Evolutionary conservation across 23 tunicate genomes (phyloP), one percentile per base, ranked within the genome.

Genomic region (Botrylloides violaceus): DNA sequence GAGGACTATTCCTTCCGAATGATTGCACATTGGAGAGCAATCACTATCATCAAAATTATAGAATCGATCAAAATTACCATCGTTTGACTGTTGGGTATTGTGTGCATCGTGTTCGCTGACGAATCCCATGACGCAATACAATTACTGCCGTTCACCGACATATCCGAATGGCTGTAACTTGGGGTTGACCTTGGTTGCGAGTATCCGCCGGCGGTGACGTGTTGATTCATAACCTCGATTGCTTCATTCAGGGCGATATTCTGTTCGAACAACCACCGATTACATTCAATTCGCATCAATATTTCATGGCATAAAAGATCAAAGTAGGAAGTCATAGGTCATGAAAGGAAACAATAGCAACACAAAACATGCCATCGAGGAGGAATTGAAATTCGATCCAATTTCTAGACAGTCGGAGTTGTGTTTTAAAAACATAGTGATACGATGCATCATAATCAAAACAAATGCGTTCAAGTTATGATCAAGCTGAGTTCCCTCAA

Each of bases 151-250:
- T 31, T 12, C 29, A 23, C 32, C 36, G 20, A 25, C n/a, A 31
- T 34, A 4, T 4, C 4, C 9, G 53, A 15, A 31, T 63, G 70
- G 7, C 34, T 33, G 33, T 63, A 63, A 63, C 70, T 28, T 31
- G 70, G 29, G 4, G 70, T 31, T 19, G 70, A 34, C 70, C 70
- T 63, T 29, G 32, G 70, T 63, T 63, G 70, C n/a, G 70, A 29
- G 33, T 63, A 33, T 4, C 19, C 33, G 6, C 70, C 70, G 30
- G 29, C 64, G 18, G 64, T 23, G 18, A 31, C 70, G 35, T 63
- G 70, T 31, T 63, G 35, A 34, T 33, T 63, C 35, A 63, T 33
- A 4, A 63, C 70, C 35, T 63, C 70, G 36, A 63, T 63, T 4
- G 70, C 70, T 3, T 63, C 70, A 63, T 63, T 31, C 7, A 63